Percentiles rank a stretch among this genome's conserved stretches.
phyloP scores from a whole-genome alignment of 1,140 invertebrate genomes.

The Akabosia matsudoensis region DNA sequence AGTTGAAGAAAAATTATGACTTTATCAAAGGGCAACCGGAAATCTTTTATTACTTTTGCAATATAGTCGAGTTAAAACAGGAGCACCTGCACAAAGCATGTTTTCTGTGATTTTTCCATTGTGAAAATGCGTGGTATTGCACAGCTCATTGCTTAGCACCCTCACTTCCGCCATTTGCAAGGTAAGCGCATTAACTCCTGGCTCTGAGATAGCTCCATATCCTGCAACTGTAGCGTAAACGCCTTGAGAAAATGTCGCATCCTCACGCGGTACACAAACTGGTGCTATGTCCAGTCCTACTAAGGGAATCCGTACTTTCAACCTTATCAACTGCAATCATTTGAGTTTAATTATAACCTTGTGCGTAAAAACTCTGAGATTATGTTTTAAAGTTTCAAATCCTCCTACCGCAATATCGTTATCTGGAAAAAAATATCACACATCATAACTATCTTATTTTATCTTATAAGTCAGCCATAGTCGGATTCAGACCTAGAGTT shows the following conservation, averaged over 20 bases:
- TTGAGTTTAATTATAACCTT: not conserved
- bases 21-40: not conserved
- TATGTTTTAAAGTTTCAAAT: too few relatives aligned
- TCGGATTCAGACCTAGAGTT: not conserved
- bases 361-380: slow-evolving; percentile 6
- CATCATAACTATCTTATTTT: not conserved
- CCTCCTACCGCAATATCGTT: slow-evolving; percentile 12
- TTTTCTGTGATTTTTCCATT: slow-evolving; percentile 28
- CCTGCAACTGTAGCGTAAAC: not conserved
- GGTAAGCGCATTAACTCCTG: not conserved
- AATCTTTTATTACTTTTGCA: not conserved
- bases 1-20: not conserved
- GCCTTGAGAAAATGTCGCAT: not conserved
- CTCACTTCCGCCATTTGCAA: not conserved
- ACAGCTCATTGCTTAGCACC: slow-evolving; percentile 18
- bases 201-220: not conserved
- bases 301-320: not conserved
- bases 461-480: not conserved
- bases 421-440: not conserved
- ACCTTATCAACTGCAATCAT: not conserved
- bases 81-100: slow-evolving; percentile 35
- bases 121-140: slow-evolving; percentile 1
- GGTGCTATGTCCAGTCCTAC: not conserved
- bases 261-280: not conserved
- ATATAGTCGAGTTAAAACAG: not conserved